Percentiles rank a stretch among this genome's conserved stretches.
Evolutionary conservation across 1,140 invertebrate species (phyloP).

Genomic region (Ceratosolen solmsi): DNA sequence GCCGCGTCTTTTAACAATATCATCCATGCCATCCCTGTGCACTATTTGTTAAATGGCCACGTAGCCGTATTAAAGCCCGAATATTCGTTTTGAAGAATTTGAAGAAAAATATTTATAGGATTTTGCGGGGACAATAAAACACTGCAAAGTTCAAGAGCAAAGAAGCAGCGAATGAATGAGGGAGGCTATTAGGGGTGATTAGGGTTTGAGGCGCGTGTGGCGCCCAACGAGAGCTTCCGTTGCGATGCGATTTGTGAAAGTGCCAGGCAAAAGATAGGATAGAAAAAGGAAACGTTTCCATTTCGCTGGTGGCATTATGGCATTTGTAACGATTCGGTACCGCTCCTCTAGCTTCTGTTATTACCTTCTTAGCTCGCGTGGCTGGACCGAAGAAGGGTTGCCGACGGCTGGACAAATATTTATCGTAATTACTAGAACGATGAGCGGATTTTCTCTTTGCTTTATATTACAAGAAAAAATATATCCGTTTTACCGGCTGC

Average conservation of each 20-base stretch:
- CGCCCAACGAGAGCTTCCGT: neutral
- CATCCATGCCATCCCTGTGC: neutral
- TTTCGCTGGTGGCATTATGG: conserved; percentile 52
- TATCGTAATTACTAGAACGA: conserved; percentile 68
- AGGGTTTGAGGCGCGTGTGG: conserved; percentile 51
- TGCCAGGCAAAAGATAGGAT: neutral
- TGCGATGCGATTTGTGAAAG: conserved; percentile 59
- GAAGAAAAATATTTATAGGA: conserved; percentile 71
- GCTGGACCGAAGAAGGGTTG: conserved; percentile 68
- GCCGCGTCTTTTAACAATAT: neutral
- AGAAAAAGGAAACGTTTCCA: conserved; percentile 36
- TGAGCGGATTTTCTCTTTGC: conserved; percentile 34
- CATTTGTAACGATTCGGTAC: conserved; percentile 47
- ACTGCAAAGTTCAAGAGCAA: conserved; percentile 14
- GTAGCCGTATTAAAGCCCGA: neutral
- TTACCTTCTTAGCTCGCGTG: conserved; percentile 66
- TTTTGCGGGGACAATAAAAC: conserved; percentile 57
- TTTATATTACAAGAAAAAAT: conserved; percentile 18
- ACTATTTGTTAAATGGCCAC: neutral
- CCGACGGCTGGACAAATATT: conserved; percentile 72
- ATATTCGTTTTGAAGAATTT: conserved; percentile 66
- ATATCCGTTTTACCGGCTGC: neutral
- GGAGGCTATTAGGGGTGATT: conserved; percentile 66
- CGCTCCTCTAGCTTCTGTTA: conserved; percentile 40
- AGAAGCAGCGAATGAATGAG: neutral